Conservation (phyloP, 53 echinoderm and acorn worm genomes). For the Mesocentrotus franciscanus region DNA sequence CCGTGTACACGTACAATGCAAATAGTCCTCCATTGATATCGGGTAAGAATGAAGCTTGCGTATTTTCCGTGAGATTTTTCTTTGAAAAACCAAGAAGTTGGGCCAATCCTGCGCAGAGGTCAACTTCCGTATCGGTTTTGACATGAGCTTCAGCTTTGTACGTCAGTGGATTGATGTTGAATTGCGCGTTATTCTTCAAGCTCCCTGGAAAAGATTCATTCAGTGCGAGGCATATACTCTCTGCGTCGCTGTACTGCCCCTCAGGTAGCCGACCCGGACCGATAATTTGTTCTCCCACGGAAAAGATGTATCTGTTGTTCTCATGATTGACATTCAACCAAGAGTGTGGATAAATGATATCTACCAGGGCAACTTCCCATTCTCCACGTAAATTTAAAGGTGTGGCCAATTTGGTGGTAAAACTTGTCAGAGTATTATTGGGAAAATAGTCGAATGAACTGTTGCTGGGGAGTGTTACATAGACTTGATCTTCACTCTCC, state of each 20-base stretch:
- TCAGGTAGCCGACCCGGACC: not conserved
- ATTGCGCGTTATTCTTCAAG: not conserved
- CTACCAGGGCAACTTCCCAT: conserved; percentile 51
- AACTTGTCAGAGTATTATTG: conserved; percentile 63
- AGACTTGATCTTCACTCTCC: conserved; percentile 43
- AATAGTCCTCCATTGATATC: not conserved
- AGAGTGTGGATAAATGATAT: conserved; percentile 58
- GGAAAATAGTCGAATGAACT: conserved; percentile 58
- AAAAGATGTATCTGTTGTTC: not conserved
- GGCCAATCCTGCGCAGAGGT: conserved; percentile 16
- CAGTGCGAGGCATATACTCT: conserved; percentile 22
- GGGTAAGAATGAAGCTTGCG: not conserved
- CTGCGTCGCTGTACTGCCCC: conserved; percentile 23
- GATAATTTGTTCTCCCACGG: not conserved
- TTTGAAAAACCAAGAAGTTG: conserved; percentile 7
- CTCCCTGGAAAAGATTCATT: conserved; percentile 15
- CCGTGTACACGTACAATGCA: conserved; percentile 73
- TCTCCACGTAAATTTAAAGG: conserved; percentile 3
- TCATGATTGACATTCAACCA: conserved; percentile 63
- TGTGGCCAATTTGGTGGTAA: conserved; percentile 35
- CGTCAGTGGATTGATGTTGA: conserved; percentile 31
- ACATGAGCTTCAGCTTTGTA: not conserved
- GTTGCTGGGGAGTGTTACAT: conserved; percentile 66
- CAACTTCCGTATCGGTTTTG: not conserved
- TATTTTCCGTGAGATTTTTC: not conserved